Evolutionary conservation across 2,113 vertebrate genomes (phyloP).

Genomic region (Stictonetta naevosa): DNA sequence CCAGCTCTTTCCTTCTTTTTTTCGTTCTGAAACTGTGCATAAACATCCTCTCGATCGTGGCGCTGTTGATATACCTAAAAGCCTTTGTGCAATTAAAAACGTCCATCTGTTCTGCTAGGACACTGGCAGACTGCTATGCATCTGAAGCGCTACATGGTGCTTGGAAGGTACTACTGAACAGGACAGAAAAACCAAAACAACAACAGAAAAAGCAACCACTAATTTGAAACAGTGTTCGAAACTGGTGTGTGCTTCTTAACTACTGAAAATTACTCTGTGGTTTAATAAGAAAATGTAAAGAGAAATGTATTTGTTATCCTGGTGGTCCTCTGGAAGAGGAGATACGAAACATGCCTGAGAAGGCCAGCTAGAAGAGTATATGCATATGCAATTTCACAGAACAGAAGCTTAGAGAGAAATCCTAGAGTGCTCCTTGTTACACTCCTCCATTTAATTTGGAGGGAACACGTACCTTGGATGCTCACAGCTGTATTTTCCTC

Average conservation of each 20-base stretch:
- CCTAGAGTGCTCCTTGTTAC: not conserved
- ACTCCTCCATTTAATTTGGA: not conserved
- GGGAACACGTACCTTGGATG: not conserved
- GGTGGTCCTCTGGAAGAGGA: not conserved
- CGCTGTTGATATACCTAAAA: constrained; percentile 7
- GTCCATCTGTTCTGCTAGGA: constrained; percentile 42
- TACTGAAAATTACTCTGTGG: not conserved
- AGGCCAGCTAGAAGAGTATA: not conserved
- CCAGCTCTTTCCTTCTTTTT: not conserved
- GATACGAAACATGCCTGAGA: not conserved
- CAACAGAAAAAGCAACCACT: not conserved
- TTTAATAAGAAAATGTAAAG: not conserved
- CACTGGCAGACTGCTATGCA: not conserved
- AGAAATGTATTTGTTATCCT: not conserved
- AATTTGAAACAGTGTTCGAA: not conserved
- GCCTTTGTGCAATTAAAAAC: constrained; percentile 33
- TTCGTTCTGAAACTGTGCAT: not conserved
- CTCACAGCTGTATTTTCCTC: not conserved
- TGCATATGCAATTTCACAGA: not conserved
- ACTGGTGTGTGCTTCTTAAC: not conserved
- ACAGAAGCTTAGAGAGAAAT: not conserved
- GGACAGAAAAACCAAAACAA: not conserved
- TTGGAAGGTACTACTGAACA: not conserved
- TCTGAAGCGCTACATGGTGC: not conserved
- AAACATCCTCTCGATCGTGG: not conserved